Base-by-base conservation (phyloP, 2,888 invertebrate genomes). In the Sthenelais limicola region DNA sequence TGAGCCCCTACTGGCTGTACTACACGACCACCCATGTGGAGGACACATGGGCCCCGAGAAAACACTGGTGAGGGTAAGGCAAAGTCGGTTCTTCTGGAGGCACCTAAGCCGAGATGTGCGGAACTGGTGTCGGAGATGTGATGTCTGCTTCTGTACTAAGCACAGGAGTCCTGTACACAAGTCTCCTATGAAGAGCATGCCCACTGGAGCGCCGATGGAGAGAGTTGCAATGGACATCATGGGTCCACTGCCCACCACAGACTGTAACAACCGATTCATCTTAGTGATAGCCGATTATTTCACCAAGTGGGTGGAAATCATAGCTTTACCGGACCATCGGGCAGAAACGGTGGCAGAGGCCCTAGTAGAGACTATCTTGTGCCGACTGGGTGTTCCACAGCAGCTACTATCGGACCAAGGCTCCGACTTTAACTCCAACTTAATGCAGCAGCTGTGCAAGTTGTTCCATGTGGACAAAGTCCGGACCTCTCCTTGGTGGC, bases 341-440 rank as follows among this genome's bases (percentile, higher is more conserved):
- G 68, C 68, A 15, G 51, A n/a, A 4, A 68, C 68, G 5, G 33
- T 68, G 2, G 51, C 68, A 7, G 51, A 51, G n/a, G 24, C 28
- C 1, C 28, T 68, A 3, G 68, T 68, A 9, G 28, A 32, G 9
- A 51, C 28, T 3, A n/a, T 51, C 7, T n/a, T 68, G 18, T 3
- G 15, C 32, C 9, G 68, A 32, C 38, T 68, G n/a, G 68, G 68
- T 2, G 24, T 51, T 7, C 68, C 68, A 5, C 5, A 4, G 7
- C 15, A 68, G 32, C 9, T 68, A n/a, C 68, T 26, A 18, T 30
- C 68, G 18, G 68, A 68, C 35, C 49, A 68, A 32, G 68, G 68
- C 9, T 3, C 47, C 30, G 32, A 68, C 28, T 68, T 68, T 21
- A 47, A 21, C 2, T 32, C 32, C 21, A 3, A 26, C 7, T 24